Evolutionary conservation across 2,888 invertebrate genomes (phyloP).

Genomic region (Loripinus fragilis): DNA sequence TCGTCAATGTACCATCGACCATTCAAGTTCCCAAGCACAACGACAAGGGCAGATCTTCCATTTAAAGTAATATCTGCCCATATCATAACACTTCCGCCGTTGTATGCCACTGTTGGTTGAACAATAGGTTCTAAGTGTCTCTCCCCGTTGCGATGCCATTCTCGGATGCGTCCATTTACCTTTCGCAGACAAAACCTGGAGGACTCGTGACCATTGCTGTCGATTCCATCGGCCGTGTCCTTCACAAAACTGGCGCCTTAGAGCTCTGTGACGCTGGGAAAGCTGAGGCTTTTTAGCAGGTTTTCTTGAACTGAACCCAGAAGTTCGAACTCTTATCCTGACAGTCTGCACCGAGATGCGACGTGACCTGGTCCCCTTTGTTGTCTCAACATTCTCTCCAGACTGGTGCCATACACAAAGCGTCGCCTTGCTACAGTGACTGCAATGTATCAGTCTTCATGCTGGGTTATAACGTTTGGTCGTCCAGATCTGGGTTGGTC

Average conservation of each 20-base stretch:
- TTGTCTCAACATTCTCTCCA: too few species aligned
- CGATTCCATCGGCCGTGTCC: constrained; percentile 9
- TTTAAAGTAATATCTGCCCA: background rate
- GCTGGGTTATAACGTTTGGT: too few species aligned
- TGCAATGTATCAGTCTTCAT: too few species aligned
- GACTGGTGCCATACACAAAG: too few species aligned
- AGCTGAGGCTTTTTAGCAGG: background rate
- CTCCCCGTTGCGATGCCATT: constrained; percentile 18
- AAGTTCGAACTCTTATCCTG: too few species aligned
- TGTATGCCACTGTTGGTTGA: background rate
- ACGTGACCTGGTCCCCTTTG: too few species aligned
- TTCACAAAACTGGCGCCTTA: background rate
- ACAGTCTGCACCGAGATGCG: too few species aligned
- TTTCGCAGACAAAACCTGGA: constrained; percentile 16
- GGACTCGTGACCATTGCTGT: background rate
- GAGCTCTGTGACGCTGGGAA: constrained; percentile 1
- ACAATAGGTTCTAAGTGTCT: constrained; percentile 19
- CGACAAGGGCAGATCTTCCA: background rate
- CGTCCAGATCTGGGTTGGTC: too few species aligned
- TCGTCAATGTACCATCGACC: background rate
- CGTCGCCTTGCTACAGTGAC: too few species aligned
- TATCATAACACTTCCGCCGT: background rate
- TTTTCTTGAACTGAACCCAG: too few species aligned
- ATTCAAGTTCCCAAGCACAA: background rate
- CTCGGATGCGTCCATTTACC: constrained; percentile 13